These are phyloP conservation scores for Ornithoptera priamus DNA, from an alignment of 2,888 invertebrate genomes.

Conservation along the genomic window DNA sequence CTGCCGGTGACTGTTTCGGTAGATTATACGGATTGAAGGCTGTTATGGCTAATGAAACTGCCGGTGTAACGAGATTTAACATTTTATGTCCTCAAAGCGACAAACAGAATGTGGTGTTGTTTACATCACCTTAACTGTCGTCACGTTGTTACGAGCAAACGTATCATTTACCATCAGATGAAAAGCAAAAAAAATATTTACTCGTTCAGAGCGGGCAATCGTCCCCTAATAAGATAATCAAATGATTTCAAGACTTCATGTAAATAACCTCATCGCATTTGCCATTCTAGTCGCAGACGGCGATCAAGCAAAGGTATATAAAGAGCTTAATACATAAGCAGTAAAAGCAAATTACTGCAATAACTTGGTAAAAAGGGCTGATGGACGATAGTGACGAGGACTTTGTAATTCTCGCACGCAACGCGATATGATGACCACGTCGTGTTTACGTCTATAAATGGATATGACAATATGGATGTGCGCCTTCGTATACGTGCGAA, in stretches of 20 bases:
- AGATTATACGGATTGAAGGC: no score
- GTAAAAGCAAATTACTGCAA: constrained; percentile 17
- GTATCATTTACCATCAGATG: no score
- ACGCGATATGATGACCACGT: constrained; percentile 7
- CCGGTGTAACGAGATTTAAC: no score
- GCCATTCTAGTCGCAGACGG: neutral
- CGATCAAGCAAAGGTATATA: constrained; percentile 8
- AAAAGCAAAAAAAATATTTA: neutral
- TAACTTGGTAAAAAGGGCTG: constrained; percentile 13
- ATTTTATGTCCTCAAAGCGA: no score
- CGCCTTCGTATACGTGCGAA: neutral
- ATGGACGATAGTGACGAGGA: constrained; percentile 8
- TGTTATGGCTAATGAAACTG: no score
- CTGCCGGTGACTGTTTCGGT: no score
- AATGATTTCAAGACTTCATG: neutral
- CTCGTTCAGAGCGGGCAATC: neutral
- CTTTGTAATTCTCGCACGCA: constrained; percentile 20
- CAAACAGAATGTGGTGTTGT: no score
- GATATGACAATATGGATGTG: constrained; percentile 5
- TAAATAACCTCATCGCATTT: neutral
- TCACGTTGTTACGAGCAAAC: no score
- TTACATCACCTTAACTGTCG: no score
- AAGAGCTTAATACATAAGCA: constrained; percentile 14
- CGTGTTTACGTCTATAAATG: constrained; percentile 17
- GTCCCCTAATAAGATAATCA: neutral